Base-by-base conservation (phyloP, 2,888 invertebrate species). In the Zaprionus lineosus region DNA sequence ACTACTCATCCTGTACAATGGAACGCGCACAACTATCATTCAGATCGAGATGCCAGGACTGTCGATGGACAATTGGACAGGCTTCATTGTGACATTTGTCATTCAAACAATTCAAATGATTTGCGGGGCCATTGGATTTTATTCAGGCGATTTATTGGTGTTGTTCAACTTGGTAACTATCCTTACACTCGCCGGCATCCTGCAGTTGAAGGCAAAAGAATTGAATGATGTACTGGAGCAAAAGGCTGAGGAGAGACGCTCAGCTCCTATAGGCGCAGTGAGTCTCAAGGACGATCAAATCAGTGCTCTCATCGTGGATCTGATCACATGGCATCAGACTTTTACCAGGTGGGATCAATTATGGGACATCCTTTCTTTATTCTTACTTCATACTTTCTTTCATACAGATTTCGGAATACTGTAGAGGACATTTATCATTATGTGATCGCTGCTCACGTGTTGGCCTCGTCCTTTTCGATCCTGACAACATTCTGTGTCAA, bases 401-500 rank as follows among this genome's bases (percentile, higher is more conserved):
- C 3, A 5, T 21, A 5, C 3, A 21, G 21, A 7, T 21, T 5
- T 21, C 3, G 21, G 4, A 21, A 21, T 5, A 21, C 21, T 21
- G 21, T 21, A 21, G 58, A 65, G 5, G 28, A 29, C 1, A 14
- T 65, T 1, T 65, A 58, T 7, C 15, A 66, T 1, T 37, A 51
- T n/a, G 1, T 66, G 11, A 65, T 65, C 8, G 52, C 65, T 5
- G 18, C 52, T 3, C 66, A 65, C 6, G 65, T 65, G 8, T 11
- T 65, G 1, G n/a, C 36, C 1, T 52, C 59, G 59, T 66, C 39
- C 5, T 5, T 59, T 24, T 36, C 43, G 2, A 33, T 53, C 7
- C 12, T n/a, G n/a, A n/a, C n/a, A n/a, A n/a, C n/a, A n/a, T n/a
- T n/a, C n/a, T n/a, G 58, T 26, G 41, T 65, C 5, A 59, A 47